Base-by-base conservation (phyloP, 2,888 invertebrate genomes). In the Lissocephala sabroskyi region DNA sequence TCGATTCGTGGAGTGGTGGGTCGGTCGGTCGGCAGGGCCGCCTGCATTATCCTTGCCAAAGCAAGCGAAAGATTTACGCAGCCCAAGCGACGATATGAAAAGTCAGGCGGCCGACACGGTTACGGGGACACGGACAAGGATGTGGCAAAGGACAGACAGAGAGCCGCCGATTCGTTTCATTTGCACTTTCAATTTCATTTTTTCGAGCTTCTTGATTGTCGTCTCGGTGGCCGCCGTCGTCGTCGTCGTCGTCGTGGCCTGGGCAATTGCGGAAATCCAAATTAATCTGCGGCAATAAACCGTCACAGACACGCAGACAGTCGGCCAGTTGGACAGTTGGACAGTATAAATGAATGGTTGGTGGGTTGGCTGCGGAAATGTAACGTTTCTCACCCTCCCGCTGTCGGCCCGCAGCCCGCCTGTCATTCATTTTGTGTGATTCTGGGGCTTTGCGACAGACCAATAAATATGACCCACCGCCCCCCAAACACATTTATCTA, bases 101-200 rank as follows among this genome's bases (percentile, higher is more conserved):
- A 39, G 19, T 13, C 30, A 32, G 23, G 40, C 39, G 47, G 44
- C 18, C 14, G 19, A 10, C 23, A 23, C n/a, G n/a, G n/a, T n/a
- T n/a, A 23, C 23, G 3, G 13, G 13, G 33, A 11, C 14, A 14
- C 29, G 29, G n/a, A n/a, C 6, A n/a, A 5, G 3, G 29, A 33
- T 33, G 33, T 14, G 16, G 14, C 33, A 14, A 33, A 11, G 33
- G 7, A 14, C 7, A 13, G 33, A 29, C 33, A 11, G 33, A 33
- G 33, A 33, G 13, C 7, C 33, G 13, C 36, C 1, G 7, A 17
- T 61, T 56, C 41, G 37, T 61, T 61, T 61, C 59, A 61, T 61
- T 62, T 62, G 50, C 61, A 62, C 62, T 62, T 62, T 62, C 59
- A 47, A 61, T 62, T 62, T 62, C 54, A 46, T 39, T 57, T 16